Base-by-base conservation (phyloP, 1,140 invertebrate genomes). In the Drosophila nikananu region DNA sequence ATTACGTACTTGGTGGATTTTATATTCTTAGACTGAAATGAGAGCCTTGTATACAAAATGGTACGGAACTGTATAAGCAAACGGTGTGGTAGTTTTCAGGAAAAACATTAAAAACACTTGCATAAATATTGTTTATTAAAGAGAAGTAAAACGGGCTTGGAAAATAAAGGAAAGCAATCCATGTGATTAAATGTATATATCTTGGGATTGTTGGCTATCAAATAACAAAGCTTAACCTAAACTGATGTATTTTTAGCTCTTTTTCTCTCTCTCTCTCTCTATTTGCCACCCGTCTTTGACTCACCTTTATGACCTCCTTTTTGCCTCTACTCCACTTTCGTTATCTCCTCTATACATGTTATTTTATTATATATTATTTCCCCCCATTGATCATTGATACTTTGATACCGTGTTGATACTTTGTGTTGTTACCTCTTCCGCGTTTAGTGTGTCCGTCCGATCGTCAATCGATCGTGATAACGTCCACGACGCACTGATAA, bases 391-490 rank as follows among this genome's bases (percentile, higher is more conserved):
- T 61, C 12, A 35, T 57, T 35, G 30, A 54, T 54, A 35, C 51
- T 55, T 41, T 19, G 23, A 25, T 49, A 49, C 23, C 30, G 23
- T 23, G 35, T 48, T 19, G 46, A 17, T 48, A 49, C 23, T 23
- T 25, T 25, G 46, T 44, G 12, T 49, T 27, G 27, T 49, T 37
- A 39, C 39, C 67, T 71, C 49, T 71, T 71, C 67, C 67, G 67
- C 19, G 23, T 67, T 54, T 23, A 39, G 57, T 37, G 35, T 37
- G 35, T 35, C 27, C 27, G 44, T 42, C 41, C 17, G 30, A 30
- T 30, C 30, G 27, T 67, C 27, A 71, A 68, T 68, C 67, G 49
- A 54, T 54, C 9, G 54, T 27, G 35, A 71, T 68, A 65, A 65
- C 25, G 32, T 35, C 15, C 17, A 1, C 52, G 21, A 17, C 52